Conservation (phyloP, 2,113 vertebrate species). For the Pseudopipra pipra region DNA sequence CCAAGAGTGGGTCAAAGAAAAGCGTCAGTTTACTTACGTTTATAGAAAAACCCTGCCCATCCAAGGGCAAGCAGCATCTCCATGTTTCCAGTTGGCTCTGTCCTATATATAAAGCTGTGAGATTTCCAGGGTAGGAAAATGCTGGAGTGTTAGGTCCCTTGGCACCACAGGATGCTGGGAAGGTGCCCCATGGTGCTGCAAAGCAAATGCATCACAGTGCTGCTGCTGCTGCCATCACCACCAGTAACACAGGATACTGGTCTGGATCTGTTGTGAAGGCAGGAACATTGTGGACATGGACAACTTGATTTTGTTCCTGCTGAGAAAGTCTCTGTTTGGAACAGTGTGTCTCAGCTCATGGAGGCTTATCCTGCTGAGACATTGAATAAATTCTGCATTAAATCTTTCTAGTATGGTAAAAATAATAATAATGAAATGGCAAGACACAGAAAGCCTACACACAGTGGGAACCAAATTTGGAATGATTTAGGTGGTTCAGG, state of each 20-base stretch:
- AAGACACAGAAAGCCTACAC: neutral
- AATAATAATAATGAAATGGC: neutral
- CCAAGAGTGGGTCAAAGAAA: neutral
- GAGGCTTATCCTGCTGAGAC: neutral
- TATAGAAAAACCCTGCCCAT: neutral
- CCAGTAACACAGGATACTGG: neutral
- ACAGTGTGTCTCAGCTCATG: accelerated
- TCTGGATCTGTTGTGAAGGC: neutral
- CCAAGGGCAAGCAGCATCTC: neutral
- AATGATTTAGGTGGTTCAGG: slow-evolving; percentile 4
- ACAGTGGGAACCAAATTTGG: neutral
- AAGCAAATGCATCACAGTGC: neutral
- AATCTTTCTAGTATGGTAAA: neutral
- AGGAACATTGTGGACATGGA: neutral
- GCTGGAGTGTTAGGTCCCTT: neutral
- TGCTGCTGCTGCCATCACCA: neutral
- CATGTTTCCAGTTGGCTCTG: neutral
- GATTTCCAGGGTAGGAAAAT: neutral
- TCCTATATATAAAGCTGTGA: neutral
- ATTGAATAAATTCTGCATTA: neutral
- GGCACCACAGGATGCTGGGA: neutral
- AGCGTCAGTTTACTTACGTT: neutral
- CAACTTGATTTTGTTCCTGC: neutral
- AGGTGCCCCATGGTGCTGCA: neutral
- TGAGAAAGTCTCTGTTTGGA: neutral